Conservation (phyloP, 2,888 invertebrate genomes). For the Petrophora chlorosata region DNA sequence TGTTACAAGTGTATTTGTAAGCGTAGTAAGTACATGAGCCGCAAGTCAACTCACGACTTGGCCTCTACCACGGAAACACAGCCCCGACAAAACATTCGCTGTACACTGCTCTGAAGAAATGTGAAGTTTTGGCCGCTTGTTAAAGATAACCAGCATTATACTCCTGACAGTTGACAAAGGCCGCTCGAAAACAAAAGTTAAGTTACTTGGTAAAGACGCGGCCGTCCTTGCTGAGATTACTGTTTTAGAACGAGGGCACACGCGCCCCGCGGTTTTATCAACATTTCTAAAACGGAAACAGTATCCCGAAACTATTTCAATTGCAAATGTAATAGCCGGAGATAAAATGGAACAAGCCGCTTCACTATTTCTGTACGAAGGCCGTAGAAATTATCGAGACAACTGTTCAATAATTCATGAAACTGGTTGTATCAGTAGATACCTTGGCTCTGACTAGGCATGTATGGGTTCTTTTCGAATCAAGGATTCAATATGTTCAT, state of each 20-base stretch:
- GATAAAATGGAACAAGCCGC: constrained; percentile 48
- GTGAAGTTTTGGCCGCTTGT: constrained; percentile 36
- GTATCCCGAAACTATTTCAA: constrained; percentile 54
- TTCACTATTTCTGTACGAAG: constrained; percentile 40
- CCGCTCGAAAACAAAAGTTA: constrained; percentile 41
- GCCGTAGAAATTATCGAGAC: constrained; percentile 47
- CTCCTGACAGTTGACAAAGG: constrained; percentile 44
- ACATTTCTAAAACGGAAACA: constrained; percentile 55
- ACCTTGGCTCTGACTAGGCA: constrained; percentile 23
- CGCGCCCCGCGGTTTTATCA: constrained; percentile 46
- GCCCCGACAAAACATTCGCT: constrained; percentile 42
- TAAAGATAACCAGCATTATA: constrained; percentile 43
- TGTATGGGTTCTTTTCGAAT: constrained; percentile 16
- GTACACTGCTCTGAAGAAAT: constrained; percentile 42
- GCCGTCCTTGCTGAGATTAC: constrained; percentile 53
- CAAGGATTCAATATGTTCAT: constrained; percentile 21
- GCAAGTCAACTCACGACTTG: constrained; percentile 42
- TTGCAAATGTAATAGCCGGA: constrained; percentile 54
- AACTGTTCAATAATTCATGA: constrained; percentile 49
- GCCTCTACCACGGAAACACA: constrained; percentile 45
- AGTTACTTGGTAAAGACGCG: constrained; percentile 40
- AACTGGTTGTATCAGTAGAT: constrained; percentile 28
- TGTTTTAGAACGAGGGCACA: constrained; percentile 56
- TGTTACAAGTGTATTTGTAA: constrained; percentile 48
- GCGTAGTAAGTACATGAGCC: constrained; percentile 26